Evolutionary conservation across 2,113 vertebrate species (phyloP).

Genomic region (Brienomyrus longianalis): DNA sequence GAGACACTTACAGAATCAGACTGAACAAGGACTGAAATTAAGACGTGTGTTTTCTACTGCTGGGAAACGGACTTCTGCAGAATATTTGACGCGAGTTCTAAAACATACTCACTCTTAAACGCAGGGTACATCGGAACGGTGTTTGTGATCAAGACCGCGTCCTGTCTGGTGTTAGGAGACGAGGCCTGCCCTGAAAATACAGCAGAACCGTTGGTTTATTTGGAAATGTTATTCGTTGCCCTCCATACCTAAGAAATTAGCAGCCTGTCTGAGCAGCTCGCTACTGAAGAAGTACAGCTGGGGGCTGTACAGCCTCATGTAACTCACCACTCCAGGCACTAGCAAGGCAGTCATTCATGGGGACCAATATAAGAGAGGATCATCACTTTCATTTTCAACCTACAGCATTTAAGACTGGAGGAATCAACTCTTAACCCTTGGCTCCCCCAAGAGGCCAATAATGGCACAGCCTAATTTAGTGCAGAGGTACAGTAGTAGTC

Average conservation of each 20-base stretch:
- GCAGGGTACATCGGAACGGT: slow-evolving; percentile 88
- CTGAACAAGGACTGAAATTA: background rate
- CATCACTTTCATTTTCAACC: background rate
- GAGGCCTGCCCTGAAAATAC: slow-evolving; percentile 75
- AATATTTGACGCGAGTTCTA: background rate
- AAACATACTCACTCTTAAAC: slow-evolving; percentile 82
- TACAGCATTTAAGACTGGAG: background rate
- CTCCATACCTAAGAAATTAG: background rate
- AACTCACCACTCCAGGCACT: background rate
- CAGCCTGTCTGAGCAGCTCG: background rate
- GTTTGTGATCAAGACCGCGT: slow-evolving; percentile 88
- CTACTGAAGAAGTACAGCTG: background rate
- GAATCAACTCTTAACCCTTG: background rate
- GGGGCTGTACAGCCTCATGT: background rate
- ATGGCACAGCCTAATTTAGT: background rate
- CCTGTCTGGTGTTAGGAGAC: slow-evolving; percentile 75
- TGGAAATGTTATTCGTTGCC: background rate
- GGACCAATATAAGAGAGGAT: background rate
- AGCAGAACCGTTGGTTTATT: background rate
- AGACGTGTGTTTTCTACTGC: background rate
- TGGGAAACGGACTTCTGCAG: background rate
- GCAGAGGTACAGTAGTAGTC: background rate
- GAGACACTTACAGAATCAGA: background rate
- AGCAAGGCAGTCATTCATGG: background rate
- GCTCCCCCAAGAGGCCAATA: background rate